phyloP scores from a whole-genome alignment of 2,888 invertebrate species.

The Plebejus melissa region DNA sequence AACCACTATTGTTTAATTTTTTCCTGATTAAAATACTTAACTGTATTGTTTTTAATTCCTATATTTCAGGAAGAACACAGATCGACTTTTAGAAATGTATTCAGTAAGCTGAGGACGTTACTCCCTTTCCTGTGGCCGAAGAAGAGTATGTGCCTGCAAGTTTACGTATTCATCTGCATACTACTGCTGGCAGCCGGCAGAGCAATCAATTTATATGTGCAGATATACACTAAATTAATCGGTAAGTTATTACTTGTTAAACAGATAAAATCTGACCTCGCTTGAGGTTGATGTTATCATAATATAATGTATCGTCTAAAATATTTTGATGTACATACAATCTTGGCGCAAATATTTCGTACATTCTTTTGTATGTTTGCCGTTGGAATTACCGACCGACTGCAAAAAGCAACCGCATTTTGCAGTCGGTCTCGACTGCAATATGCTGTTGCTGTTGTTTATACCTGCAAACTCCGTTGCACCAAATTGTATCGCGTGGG shows the following conservation, averaged over 20 bases:
- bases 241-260: slow-evolving; percentile 77
- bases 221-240: slow-evolving; percentile 94
- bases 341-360: neutral
- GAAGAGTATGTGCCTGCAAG: slow-evolving; percentile 86
- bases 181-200: slow-evolving; percentile 87
- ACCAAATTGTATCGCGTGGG: too few species aligned
- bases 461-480: too few species aligned
- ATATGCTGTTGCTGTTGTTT: too few species aligned
- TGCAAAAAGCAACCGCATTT: too few species aligned
- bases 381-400: neutral
- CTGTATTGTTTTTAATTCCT: neutral
- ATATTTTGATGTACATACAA: neutral
- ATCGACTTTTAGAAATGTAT: slow-evolving; percentile 89
- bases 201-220: slow-evolving; percentile 93
- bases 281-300: neutral
- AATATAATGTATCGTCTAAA: neutral
- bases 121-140: slow-evolving; percentile 97
- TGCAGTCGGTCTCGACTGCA: too few species aligned
- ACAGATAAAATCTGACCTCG: slow-evolving; percentile 4
- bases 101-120: slow-evolving; percentile 87
- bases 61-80: slow-evolving; percentile 72
- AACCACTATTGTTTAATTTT: too few species aligned
- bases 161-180: slow-evolving; percentile 90
- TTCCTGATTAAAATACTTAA: too few species aligned
- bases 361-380: neutral